Evolutionary conservation across 2,113 vertebrate genomes (phyloP), one percentile per base, ranked within the genome.

Genomic region (Oncorhynchus clarkii): DNA sequence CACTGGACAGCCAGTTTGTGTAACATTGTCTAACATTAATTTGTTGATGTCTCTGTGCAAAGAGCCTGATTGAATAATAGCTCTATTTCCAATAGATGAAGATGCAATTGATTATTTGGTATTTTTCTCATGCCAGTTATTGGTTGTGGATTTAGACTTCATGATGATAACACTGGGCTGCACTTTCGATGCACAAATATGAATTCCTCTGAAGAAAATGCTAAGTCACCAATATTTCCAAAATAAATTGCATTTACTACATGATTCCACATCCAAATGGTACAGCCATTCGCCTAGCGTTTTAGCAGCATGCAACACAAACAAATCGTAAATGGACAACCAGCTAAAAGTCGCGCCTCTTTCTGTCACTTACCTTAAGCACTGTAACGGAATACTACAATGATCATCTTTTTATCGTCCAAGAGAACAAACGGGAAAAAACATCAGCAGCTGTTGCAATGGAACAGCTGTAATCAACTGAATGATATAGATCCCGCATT

Each of bases 301-400:
- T 78, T 27, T 11, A 74, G 80, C 74, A 26, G 62, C 27, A 71
- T 26, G 77, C 67, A 75, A 74, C 51, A 66, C 71, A 67, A 80
- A 69, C 31, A 22, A 59, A 67, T 22, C 29, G 20, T 9, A 67
- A 80, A 48, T 26, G 27, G 39, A 75, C 39, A 77, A 78, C 49
- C 67, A 69, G 20, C 24, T 72, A 22, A 72, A 87, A 91, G 76
- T 84, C 80, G 82, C 81, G 82, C 77, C 80, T 88, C 78, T 85
- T 77, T 91, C 78, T 85, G 80, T 91, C 83, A 90, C 93, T 92
- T 85, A 93, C 93, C 93, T 90, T 84, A 89, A 72, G 73, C 89
- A 71, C 85, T 81, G 79, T 80, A 83, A 76, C 77, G 59, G 71
- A 83, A 80, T 83, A 72, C 62, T 82, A 75, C 80, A 79, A 87